A percentile compares a stretch with the other conserved stretches of the same genome.
Evolutionary conservation across 2,113 vertebrate genomes (phyloP).

Genomic region (Pedionomus torquatus): DNA sequence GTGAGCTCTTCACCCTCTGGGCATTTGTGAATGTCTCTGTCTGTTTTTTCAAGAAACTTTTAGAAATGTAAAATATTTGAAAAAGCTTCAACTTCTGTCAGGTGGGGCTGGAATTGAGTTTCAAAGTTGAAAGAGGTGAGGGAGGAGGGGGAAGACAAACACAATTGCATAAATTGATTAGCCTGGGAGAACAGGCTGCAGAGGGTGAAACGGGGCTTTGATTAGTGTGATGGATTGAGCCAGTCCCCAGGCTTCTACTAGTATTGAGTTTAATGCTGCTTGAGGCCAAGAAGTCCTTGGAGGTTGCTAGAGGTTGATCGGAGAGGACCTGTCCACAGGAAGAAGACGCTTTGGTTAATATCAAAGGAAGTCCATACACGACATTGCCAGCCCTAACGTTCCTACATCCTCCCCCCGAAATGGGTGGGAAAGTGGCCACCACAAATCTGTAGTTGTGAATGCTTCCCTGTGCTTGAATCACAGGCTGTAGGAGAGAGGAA

Average conservation of each 20-base stretch:
- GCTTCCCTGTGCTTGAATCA: neutral
- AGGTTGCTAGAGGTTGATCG: neutral
- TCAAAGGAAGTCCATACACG: neutral
- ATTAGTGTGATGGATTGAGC: neutral
- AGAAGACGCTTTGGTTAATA: neutral
- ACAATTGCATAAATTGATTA: neutral
- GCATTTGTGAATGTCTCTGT: neutral
- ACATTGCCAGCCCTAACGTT: neutral
- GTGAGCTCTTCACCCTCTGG: neutral
- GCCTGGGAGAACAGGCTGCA: neutral
- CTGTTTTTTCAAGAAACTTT: neutral
- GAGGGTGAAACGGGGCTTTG: neutral
- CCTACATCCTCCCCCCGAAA: neutral
- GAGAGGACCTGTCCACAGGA: neutral
- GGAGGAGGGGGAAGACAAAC: neutral
- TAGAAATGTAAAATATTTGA: neutral
- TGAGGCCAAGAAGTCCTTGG: neutral
- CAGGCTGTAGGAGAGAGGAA: neutral
- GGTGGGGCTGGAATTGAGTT: neutral
- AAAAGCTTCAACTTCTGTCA: neutral
- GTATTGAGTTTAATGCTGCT: neutral
- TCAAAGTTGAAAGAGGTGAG: neutral
- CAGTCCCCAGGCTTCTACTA: neutral
- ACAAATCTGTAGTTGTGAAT: neutral
- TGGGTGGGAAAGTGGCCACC: neutral